These are phyloP conservation scores for Torymus tubicola DNA, from an alignment of 2,888 invertebrate species.

Conservation along the genomic window DNA sequence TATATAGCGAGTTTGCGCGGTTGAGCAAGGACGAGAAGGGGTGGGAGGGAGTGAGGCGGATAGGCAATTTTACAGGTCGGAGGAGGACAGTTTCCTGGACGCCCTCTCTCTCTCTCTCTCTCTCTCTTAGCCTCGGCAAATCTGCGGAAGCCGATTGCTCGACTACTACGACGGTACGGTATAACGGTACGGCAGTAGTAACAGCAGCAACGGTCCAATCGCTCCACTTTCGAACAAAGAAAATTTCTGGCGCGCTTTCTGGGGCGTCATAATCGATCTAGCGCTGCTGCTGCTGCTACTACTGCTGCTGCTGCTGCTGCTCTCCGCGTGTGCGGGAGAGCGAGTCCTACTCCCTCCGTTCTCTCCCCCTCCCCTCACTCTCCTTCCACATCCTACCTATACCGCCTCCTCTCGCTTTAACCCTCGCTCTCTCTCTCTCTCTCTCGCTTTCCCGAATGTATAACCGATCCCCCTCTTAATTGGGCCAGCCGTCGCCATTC, in stretches of 20 bases:
- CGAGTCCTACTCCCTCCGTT: neutral
- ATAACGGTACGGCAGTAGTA: too few species aligned
- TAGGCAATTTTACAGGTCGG: constrained; percentile 43
- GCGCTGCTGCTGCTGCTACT: neutral
- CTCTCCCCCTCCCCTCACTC: neutral
- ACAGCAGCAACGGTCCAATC: constrained; percentile 54
- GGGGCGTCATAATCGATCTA: constrained; percentile 59
- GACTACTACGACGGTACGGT: neutral
- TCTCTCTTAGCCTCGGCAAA: constrained; percentile 62
- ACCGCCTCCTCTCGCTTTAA: neutral
- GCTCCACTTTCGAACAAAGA: constrained; percentile 65
- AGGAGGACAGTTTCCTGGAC: constrained; percentile 24
- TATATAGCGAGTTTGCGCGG: neutral
- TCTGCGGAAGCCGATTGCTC: constrained; percentile 71
- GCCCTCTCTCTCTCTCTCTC: constrained; percentile 10
- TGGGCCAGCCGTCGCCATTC: constrained; percentile 31
- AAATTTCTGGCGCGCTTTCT: constrained; percentile 61
- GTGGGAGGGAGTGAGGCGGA: neutral
- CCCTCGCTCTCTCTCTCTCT: neutral
- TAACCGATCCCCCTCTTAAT: constrained; percentile 49
- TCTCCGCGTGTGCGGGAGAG: neutral
- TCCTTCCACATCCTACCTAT: neutral
- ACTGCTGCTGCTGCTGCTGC: too few species aligned
- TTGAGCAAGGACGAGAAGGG: neutral
- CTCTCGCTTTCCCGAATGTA: constrained; percentile 28